Conservation (phyloP, 2,113 vertebrate species). For the Hystrix brachyura region DNA sequence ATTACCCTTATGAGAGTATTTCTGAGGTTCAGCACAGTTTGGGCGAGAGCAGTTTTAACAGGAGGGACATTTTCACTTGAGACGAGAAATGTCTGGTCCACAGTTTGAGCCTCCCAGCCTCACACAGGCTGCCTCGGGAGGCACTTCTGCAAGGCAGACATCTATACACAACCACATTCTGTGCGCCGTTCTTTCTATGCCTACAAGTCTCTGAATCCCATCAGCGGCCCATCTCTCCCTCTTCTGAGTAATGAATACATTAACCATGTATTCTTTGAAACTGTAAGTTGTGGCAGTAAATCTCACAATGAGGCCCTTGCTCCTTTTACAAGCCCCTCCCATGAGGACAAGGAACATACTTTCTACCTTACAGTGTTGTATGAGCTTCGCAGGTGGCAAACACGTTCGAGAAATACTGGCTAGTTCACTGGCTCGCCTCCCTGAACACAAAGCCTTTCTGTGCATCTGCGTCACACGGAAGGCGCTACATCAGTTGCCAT, state of each 20-base stretch:
- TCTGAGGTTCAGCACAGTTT: neutral
- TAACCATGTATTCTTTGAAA: neutral
- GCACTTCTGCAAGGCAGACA: neutral
- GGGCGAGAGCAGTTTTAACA: neutral
- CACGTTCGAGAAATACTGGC: neutral
- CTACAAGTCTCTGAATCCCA: neutral
- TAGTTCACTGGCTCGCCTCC: neutral
- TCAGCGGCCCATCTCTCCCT: neutral
- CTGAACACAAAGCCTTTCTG: neutral
- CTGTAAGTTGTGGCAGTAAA: neutral
- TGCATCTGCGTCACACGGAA: neutral
- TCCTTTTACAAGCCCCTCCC: neutral
- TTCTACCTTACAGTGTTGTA: neutral
- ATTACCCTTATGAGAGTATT: neutral
- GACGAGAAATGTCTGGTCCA: neutral
- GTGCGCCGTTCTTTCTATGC: too few species aligned
- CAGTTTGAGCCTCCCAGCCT: neutral
- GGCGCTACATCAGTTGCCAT: neutral
- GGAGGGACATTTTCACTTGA: neutral
- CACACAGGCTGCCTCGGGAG: neutral
- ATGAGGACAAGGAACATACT: neutral
- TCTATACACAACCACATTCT: neutral
- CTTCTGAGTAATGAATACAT: neutral
- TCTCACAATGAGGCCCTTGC: neutral
- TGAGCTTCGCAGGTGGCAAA: neutral